phyloP scores from a whole-genome alignment of 2,113 vertebrate genomes.

The Seriola quinqueradiata region DNA sequence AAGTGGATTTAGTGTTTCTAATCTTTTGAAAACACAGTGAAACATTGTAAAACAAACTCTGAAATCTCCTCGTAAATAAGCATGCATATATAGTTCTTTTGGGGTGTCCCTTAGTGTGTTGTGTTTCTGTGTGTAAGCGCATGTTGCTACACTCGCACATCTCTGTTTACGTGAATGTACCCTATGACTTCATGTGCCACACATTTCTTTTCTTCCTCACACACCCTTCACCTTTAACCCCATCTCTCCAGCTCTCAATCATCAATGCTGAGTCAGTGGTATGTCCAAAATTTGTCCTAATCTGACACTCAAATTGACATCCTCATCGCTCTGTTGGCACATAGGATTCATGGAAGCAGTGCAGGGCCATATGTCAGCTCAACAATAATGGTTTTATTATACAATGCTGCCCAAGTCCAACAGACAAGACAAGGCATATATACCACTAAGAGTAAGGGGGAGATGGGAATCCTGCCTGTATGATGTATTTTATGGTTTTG shows the following conservation, averaged over 20 bases:
- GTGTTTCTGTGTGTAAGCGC: background rate
- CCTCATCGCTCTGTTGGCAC: slow-evolving; percentile 45
- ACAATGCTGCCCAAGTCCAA: slow-evolving; percentile 57
- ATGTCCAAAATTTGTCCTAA: slow-evolving; percentile 57
- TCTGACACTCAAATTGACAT: slow-evolving; percentile 65
- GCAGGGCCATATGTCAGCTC: slow-evolving; percentile 60
- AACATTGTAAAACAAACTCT: background rate
- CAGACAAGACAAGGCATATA: slow-evolving; percentile 58
- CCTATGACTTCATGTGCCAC: background rate
- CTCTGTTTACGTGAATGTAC: background rate
- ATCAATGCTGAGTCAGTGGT: slow-evolving; percentile 57
- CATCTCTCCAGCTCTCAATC: slow-evolving; percentile 20
- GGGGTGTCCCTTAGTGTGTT: background rate
- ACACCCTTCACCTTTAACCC: slow-evolving; percentile 46
- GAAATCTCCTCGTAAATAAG: background rate
- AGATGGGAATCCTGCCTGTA: slow-evolving; percentile 51
- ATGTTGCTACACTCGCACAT: background rate
- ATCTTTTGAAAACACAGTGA: too few relatives aligned
- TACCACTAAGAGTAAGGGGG: slow-evolving; percentile 29
- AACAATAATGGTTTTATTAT: slow-evolving; percentile 80
- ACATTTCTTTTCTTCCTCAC: slow-evolving; percentile 12
- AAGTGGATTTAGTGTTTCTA: too few relatives aligned
- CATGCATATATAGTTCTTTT: background rate
- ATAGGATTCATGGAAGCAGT: slow-evolving; percentile 57
- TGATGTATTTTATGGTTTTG: slow-evolving; percentile 66